phyloP scores from a whole-genome alignment of 92 coral and sea anemone genomes.

The Phenganax subtilis region DNA sequence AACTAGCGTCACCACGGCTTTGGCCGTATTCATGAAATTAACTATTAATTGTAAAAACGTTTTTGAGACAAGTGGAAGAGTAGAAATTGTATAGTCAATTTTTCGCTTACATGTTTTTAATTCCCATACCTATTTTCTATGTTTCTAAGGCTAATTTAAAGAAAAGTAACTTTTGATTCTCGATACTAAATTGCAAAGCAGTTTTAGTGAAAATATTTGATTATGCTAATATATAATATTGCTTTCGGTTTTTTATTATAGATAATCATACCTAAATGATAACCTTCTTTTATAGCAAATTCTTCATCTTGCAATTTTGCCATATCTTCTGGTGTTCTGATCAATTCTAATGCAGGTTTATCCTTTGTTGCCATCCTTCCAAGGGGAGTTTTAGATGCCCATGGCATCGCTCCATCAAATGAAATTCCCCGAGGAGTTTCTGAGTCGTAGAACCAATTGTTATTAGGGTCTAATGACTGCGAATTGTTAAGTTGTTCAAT shows the following conservation, averaged over 20 bases:
- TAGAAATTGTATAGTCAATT: too few relatives aligned
- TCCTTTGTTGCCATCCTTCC: constrained; percentile 29
- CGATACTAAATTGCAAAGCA: background rate
- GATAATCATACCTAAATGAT: constrained; percentile 5
- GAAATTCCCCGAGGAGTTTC: constrained; percentile 36
- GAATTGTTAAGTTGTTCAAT: constrained; percentile 27
- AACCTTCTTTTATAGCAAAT: constrained; percentile 25
- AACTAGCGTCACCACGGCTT: too few relatives aligned
- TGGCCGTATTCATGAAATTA: too few relatives aligned
- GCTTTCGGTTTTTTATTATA: background rate
- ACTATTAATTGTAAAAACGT: too few relatives aligned
- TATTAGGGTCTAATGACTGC: background rate
- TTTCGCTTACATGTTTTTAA: too few relatives aligned
- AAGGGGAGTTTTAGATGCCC: constrained; percentile 34
- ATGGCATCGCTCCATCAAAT: constrained; percentile 40
- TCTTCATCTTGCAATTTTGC: constrained; percentile 34
- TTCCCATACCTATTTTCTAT: too few relatives aligned
- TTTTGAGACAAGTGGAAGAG: too few relatives aligned
- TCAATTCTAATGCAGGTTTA: too few relatives aligned
- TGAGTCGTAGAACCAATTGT: constrained; percentile 31
- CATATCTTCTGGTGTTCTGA: constrained; percentile 29
- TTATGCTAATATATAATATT: background rate
- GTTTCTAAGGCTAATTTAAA: background rate
- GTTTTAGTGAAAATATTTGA: background rate
- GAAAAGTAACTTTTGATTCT: background rate